Conservation (phyloP, 2,113 vertebrate genomes). For the Oryzias javanicus region DNA sequence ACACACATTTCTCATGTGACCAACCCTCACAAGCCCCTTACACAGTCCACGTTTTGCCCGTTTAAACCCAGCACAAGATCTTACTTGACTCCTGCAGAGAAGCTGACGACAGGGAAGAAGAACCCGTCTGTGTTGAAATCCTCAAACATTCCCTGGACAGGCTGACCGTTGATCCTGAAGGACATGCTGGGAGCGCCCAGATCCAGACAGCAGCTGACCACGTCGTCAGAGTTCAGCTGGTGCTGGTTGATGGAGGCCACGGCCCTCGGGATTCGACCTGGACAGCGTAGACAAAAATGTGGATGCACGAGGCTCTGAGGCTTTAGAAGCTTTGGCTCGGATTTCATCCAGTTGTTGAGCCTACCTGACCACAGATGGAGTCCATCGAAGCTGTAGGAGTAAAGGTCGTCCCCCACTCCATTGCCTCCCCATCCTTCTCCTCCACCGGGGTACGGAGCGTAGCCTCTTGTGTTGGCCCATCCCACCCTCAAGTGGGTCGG, state of each 20-base stretch:
- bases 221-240: constrained; percentile 90
- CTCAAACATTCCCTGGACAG: constrained; percentile 98
- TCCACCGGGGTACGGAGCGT: constrained; percentile 95
- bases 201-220: constrained; percentile 97
- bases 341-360: constrained; percentile 26
- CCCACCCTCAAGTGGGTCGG: constrained; percentile 92
- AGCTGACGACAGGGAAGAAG: constrained; percentile 96
- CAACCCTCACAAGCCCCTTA: too few relatives aligned
- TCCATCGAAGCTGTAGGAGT: constrained; percentile 94
- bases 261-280: constrained; percentile 89
- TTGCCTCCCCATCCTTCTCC: constrained; percentile 98
- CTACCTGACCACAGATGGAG: constrained; percentile 97
- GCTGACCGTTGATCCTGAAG: constrained; percentile 96
- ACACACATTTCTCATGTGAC: too few relatives aligned
- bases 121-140: constrained; percentile 93
- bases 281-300: neutral
- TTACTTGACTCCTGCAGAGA: constrained; percentile 97
- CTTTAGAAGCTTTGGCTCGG: neutral
- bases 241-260: constrained; percentile 96
- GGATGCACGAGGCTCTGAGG: neutral
- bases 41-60: too few relatives aligned
- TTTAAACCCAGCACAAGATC: constrained; percentile 6
- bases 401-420: constrained; percentile 92
- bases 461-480: constrained; percentile 93
- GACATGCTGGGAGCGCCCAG: constrained; percentile 94